Percentiles rank a stretch among this genome's conserved stretches.
These are phyloP conservation scores for Panulirus ornatus DNA, from an alignment of 1,140 invertebrate genomes.

Conservation along the genomic window DNA sequence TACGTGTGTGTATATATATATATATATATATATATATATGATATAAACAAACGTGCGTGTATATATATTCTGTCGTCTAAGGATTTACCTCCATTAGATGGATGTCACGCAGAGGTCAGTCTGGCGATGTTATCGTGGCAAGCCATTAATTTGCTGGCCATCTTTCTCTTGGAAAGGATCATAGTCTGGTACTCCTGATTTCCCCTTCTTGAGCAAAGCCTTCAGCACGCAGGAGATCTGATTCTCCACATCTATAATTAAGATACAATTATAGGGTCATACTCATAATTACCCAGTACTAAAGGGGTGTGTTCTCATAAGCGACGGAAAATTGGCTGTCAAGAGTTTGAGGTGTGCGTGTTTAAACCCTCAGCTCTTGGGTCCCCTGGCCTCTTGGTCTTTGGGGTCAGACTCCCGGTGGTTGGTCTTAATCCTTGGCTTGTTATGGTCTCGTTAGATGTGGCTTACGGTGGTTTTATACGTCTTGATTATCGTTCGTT, in stretches of 20 bases:
- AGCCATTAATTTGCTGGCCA: neutral
- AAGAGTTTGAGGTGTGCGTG: constrained; percentile 52
- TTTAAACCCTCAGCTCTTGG: neutral
- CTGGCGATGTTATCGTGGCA: neutral
- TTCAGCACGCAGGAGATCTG: constrained; percentile 16
- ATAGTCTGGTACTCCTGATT: neutral
- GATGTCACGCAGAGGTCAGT: neutral
- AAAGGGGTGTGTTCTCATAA: constrained; percentile 35
- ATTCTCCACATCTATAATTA: constrained; percentile 25
- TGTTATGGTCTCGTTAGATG: too few species aligned
- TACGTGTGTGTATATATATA: neutral
- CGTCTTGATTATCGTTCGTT: too few species aligned
- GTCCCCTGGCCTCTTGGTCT: neutral
- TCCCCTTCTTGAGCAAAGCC: neutral
- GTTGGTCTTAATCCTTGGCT: too few species aligned
- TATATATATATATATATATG: neutral
- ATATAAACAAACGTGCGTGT: too few species aligned
- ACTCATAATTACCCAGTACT: constrained; percentile 49
- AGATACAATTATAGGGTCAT: constrained; percentile 59
- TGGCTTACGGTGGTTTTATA: too few species aligned
- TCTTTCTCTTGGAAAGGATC: neutral
- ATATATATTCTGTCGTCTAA: neutral
- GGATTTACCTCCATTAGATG: neutral
- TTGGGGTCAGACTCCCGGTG: neutral
- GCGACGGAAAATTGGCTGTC: constrained; percentile 52